phyloP scores from a whole-genome alignment of 2,888 invertebrate genomes.

The Xestia rhomboidea region DNA sequence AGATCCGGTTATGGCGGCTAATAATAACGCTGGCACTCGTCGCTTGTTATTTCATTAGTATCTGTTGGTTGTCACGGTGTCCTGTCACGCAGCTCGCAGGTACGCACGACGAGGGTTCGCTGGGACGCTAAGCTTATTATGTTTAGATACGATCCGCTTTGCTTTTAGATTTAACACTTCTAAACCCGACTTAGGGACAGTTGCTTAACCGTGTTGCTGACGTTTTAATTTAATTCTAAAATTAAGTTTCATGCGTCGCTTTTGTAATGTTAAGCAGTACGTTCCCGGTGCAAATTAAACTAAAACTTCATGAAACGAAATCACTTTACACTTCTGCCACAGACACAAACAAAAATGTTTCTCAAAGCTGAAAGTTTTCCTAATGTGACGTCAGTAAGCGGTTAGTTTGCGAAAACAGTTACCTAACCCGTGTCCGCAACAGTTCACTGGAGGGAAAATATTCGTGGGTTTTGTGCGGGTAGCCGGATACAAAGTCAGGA shows the following conservation, averaged over 20 bases:
- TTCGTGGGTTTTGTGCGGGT: conserved; percentile 33
- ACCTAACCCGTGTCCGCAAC: conserved; percentile 38
- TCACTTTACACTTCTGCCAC: conserved; percentile 14
- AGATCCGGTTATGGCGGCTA: conserved; percentile 76
- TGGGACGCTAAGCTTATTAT: conserved; percentile 37
- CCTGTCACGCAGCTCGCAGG: conserved; percentile 50
- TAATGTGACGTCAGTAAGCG: conserved; percentile 39
- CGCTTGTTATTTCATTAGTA: conserved; percentile 73
- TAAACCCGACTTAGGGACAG: conserved; percentile 33
- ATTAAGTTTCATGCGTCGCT: not conserved
- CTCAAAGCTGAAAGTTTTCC: conserved; percentile 32
- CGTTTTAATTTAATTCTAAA: conserved; percentile 36
- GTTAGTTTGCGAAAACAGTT: conserved; percentile 52
- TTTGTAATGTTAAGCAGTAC: conserved; percentile 22
- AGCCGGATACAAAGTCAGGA: conserved; percentile 40
- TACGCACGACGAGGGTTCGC: conserved; percentile 31
- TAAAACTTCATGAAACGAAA: conserved; percentile 26
- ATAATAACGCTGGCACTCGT: conserved; percentile 74
- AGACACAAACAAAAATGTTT: conserved; percentile 30
- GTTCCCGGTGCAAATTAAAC: conserved; percentile 17
- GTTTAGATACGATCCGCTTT: conserved; percentile 32
- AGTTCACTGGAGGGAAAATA: conserved; percentile 42
- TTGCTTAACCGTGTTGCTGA: conserved; percentile 19
- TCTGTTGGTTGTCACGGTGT: conserved; percentile 46
- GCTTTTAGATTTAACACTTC: conserved; percentile 41